These are phyloP conservation scores for Pelecanus crispus DNA, from an alignment of 2,113 vertebrate genomes.

Conservation along the genomic window DNA sequence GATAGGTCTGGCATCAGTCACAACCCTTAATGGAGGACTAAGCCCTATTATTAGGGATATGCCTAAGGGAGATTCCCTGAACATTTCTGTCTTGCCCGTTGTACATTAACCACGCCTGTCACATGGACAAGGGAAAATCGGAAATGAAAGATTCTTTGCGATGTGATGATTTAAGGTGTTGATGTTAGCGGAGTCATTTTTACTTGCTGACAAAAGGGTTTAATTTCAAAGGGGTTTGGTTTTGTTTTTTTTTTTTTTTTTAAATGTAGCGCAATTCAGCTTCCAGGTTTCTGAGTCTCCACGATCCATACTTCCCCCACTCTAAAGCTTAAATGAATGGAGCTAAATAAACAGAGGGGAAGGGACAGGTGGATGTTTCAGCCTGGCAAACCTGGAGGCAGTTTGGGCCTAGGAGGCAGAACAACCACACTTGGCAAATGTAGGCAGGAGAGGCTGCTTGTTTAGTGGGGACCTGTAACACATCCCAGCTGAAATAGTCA, in stretches of 20 bases:
- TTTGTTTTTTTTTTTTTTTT: background rate
- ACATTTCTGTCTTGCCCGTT: background rate
- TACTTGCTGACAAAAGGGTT: background rate
- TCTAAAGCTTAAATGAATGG: background rate
- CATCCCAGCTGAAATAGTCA: background rate
- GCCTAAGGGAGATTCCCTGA: background rate
- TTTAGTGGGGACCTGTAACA: background rate
- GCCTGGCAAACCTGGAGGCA: background rate
- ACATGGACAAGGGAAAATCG: background rate
- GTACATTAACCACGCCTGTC: background rate
- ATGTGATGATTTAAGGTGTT: background rate
- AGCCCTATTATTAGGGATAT: background rate
- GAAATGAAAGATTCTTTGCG: background rate
- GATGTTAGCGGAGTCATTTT: background rate
- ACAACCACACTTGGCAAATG: background rate
- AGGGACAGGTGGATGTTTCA: background rate
- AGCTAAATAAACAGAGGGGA: background rate
- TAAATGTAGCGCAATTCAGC: background rate
- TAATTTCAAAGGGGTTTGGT: background rate
- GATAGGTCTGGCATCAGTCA: background rate
- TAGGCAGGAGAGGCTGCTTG: background rate
- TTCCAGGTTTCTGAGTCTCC: background rate
- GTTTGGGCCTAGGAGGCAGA: background rate
- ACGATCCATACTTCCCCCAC: background rate
- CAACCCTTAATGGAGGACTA: background rate